phyloP scores from a whole-genome alignment of 1,140 invertebrate species.

The Gryon sp. region DNA sequence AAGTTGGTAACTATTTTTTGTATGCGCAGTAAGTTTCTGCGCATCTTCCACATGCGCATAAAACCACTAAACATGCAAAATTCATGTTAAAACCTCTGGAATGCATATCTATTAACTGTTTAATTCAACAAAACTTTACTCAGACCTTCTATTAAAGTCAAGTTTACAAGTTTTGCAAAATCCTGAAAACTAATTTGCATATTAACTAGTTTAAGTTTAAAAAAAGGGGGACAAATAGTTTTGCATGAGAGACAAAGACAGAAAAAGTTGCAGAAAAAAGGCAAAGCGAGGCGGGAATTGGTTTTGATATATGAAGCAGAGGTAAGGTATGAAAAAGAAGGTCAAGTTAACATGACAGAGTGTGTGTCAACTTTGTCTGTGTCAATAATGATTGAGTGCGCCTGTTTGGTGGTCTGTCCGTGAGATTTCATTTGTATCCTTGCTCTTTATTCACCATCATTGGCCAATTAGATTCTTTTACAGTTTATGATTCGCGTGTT shows the following conservation, averaged over 20 bases:
- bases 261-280: background rate
- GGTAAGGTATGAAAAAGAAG: constrained; percentile 39
- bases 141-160: too few species aligned
- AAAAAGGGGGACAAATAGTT: background rate
- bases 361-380: constrained; percentile 46
- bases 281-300: constrained; percentile 5
- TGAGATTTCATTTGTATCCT: constrained; percentile 61
- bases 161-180: constrained; percentile 1
- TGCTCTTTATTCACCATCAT: constrained; percentile 43
- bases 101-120: too few species aligned
- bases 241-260: too few species aligned
- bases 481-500: constrained; percentile 2
- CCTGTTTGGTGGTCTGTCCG: constrained; percentile 45
- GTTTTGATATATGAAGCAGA: constrained; percentile 19
- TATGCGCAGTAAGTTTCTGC: too few species aligned
- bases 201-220: background rate
- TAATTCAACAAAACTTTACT: too few species aligned
- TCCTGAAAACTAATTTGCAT: background rate
- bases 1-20: too few species aligned
- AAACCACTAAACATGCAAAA: too few species aligned
- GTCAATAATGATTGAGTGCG: constrained; percentile 38
- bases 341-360: constrained; percentile 34
- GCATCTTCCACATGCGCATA: too few species aligned
- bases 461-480: constrained; percentile 33
- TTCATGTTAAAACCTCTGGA: too few species aligned